Conservation (phyloP, 2,113 vertebrate genomes). For the Xiphophorus maculatus region DNA sequence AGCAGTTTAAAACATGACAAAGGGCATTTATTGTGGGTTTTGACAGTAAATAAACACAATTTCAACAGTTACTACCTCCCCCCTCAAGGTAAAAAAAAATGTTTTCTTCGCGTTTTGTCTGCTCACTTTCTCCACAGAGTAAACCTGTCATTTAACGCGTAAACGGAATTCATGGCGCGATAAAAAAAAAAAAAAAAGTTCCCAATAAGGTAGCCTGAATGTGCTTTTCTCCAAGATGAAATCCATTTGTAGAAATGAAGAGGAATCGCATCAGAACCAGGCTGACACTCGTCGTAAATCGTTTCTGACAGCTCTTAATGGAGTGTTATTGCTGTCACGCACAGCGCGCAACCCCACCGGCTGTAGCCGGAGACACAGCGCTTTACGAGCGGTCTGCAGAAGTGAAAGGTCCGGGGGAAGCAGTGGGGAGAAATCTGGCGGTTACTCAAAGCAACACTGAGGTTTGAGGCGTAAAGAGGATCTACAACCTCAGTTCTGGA, state of each 20-base stretch:
- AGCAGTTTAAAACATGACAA: slow-evolving; percentile 21
- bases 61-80: not conserved
- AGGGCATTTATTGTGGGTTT: slow-evolving; percentile 19
- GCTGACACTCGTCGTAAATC: slow-evolving; percentile 69
- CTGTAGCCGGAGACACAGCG: not conserved
- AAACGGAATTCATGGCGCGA: slow-evolving; percentile 51
- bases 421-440: not conserved
- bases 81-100: slow-evolving; percentile 1
- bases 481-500: slow-evolving; percentile 10
- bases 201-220: slow-evolving; percentile 30
- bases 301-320: slow-evolving; percentile 66
- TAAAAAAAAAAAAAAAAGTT: slow-evolving; percentile 52
- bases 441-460: slow-evolving; percentile 43
- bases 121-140: slow-evolving; percentile 17
- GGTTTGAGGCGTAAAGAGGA: slow-evolving; percentile 12
- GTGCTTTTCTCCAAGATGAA: slow-evolving; percentile 33
- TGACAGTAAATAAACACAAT: slow-evolving; percentile 3
- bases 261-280: slow-evolving; percentile 46
- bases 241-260: slow-evolving; percentile 46
- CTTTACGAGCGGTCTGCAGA: not conserved
- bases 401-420: not conserved
- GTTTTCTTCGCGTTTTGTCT: not conserved
- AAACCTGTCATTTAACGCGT: slow-evolving; percentile 44
- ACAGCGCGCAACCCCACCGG: slow-evolving; percentile 32
- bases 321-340: slow-evolving; percentile 64